Evolutionary conservation across 1,140 invertebrate genomes (phyloP).

Genomic region (Drosophila nikananu): DNA sequence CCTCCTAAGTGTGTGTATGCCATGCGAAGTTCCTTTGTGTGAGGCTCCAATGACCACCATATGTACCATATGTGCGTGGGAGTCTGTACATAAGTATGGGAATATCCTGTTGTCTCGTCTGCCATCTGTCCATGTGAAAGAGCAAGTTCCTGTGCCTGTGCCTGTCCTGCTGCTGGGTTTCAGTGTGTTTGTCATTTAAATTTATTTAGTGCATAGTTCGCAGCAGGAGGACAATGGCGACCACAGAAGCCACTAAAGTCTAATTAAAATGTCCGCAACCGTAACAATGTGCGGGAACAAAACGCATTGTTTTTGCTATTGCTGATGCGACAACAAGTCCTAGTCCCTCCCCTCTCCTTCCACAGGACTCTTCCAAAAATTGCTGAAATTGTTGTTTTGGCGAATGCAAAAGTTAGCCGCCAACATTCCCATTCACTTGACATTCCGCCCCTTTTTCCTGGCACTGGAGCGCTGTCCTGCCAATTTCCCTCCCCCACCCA

Average conservation of each 20-base stretch:
- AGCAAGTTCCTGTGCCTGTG: neutral
- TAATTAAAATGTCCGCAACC: conserved; percentile 61
- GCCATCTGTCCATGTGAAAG: neutral
- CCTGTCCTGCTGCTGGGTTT: conserved; percentile 2
- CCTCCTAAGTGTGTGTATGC: neutral
- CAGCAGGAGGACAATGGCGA: conserved; percentile 50
- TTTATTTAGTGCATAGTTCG: conserved; percentile 57
- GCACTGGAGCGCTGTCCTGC: neutral
- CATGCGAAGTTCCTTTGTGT: neutral
- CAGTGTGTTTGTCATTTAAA: conserved; percentile 59
- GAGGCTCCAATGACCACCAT: neutral
- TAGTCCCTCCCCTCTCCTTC: neutral
- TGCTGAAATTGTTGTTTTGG: conserved; percentile 43
- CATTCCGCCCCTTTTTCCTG: conserved; percentile 10
- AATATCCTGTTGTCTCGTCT: conserved; percentile 7
- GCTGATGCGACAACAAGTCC: conserved; percentile 42
- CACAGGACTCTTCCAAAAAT: conserved; percentile 22
- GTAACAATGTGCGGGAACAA: conserved; percentile 40
- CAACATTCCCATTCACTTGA: conserved; percentile 28
- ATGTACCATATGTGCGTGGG: neutral
- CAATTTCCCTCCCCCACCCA: too few species aligned
- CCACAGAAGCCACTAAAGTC: conserved; percentile 63
- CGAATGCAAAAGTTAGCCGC: conserved; percentile 31
- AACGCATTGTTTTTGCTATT: conserved; percentile 23
- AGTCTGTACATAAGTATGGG: neutral